Evolutionary conservation across 2,113 vertebrate genomes (phyloP), one percentile per base, ranked within the genome.

Genomic region (Rousettus leschenaultii): DNA sequence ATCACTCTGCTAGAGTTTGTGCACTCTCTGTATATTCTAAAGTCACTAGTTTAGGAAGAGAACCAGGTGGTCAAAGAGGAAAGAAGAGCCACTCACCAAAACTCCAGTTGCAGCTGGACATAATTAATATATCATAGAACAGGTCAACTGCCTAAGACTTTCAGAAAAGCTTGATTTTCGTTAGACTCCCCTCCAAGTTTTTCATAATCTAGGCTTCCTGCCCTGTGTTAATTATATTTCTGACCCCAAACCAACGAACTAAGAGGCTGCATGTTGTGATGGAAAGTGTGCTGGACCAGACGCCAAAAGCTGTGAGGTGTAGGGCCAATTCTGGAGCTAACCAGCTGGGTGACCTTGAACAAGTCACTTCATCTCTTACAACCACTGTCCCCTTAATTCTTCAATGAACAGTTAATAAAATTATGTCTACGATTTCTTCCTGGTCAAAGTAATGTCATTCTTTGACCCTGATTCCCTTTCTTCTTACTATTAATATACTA

Each of bases 211-310:
- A 97, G 77, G 95, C 95, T 96, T 96, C 73, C 82, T 96, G 94
- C 97, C 95, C 93, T 93, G 45, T 89, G 91, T 89, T 97, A 97
- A 97, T 97, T 86, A 95, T 82, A 87, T 88, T 96, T 95, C 93
- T 97, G 93, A 97, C 96, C 95, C 89, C 77, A 96, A 97, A 95
- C 73, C 93, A 96, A 95, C 94, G 95, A 95, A 95, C 82, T 94
- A 95, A 96, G 96, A 94, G 91, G 94, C 86, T 93, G 15, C 96
- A 86, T 75, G 91, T 94, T 86, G 96, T 86, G 95, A 97, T 66
- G 43, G 91, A 95, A 95, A 96, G 86, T 78, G 28, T 77, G 30
- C 82, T 86, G 59, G 77, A 93, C 71, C 55, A 86, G 77, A 74
- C 0, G 95, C 97, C 97, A 98, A 94, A 96, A 96, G 89, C 70